phyloP scores from a whole-genome alignment of 2,113 vertebrate genomes.

The Dipodomys spectabilis region DNA sequence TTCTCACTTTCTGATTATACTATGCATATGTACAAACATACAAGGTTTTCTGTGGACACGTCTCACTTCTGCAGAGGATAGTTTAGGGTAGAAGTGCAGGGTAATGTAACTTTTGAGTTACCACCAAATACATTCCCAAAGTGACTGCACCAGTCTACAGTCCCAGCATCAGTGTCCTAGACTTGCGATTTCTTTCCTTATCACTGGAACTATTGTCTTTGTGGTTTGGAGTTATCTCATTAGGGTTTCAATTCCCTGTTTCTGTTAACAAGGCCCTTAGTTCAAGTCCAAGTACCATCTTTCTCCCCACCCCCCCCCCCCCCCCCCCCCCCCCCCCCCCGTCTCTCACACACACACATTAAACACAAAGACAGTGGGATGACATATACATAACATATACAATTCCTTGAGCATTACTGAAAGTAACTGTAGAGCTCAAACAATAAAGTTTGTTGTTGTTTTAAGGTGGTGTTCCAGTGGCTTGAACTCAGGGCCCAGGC shows the following conservation, averaged over 20 bases:
- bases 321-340: too few relatives aligned
- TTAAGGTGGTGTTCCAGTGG: too few relatives aligned
- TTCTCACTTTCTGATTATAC: background rate
- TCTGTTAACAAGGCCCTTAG: background rate
- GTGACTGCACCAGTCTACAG: background rate
- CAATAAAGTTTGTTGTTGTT: background rate
- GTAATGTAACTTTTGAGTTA: background rate
- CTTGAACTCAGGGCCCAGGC: too few relatives aligned
- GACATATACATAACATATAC: background rate
- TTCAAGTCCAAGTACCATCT: too few relatives aligned
- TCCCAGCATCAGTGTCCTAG: accelerated
- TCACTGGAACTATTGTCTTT: background rate
- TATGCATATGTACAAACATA: background rate
- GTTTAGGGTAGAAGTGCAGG: background rate
- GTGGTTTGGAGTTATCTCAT: background rate
- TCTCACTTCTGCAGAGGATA: background rate
- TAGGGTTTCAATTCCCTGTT: background rate
- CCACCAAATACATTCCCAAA: background rate
- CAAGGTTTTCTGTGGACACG: background rate
- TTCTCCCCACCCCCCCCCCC: too few relatives aligned
- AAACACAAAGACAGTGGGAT: background rate
- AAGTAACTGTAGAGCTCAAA: background rate
- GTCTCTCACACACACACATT: too few relatives aligned
- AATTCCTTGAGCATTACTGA: background rate
- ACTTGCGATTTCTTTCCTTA: background rate